phyloP scores from a whole-genome alignment of 2,888 invertebrate genomes.

The Melanostoma mellinum region DNA sequence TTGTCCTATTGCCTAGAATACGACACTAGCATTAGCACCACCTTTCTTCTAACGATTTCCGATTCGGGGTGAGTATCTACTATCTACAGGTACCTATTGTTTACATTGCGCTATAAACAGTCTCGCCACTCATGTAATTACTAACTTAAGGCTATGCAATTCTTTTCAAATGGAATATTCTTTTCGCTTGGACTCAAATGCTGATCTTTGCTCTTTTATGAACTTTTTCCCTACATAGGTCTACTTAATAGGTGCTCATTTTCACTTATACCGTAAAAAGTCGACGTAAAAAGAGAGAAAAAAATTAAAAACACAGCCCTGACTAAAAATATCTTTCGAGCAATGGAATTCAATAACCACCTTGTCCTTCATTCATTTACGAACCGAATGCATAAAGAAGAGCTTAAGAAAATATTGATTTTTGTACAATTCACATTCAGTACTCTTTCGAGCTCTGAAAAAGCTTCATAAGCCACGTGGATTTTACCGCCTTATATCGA shows the following conservation, averaged over 20 bases:
- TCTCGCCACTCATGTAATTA: too few species aligned
- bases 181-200: not conserved
- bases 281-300: not conserved
- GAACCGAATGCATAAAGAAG: constrained; percentile 8
- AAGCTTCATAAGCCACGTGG: constrained; percentile 16
- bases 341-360: constrained; percentile 42
- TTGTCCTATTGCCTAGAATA: too few species aligned
- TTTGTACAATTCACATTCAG: constrained; percentile 5
- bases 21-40: too few species aligned
- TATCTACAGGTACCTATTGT: too few species aligned
- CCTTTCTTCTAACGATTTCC: too few species aligned
- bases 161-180: too few species aligned
- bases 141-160: too few species aligned
- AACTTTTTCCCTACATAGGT: constrained; percentile 5
- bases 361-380: constrained; percentile 36
- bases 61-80: too few species aligned
- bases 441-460: not conserved
- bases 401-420: constrained; percentile 49
- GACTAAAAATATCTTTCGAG: constrained; percentile 16
- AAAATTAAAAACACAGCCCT: not conserved
- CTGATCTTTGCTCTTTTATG: constrained; percentile 21
- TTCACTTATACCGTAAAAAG: not conserved
- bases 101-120: too few species aligned
- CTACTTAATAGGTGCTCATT: not conserved
- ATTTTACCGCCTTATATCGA: constrained; percentile 8